Evolutionary conservation across 2,113 vertebrate species (phyloP).

Genomic region (Poecilia latipinna): DNA sequence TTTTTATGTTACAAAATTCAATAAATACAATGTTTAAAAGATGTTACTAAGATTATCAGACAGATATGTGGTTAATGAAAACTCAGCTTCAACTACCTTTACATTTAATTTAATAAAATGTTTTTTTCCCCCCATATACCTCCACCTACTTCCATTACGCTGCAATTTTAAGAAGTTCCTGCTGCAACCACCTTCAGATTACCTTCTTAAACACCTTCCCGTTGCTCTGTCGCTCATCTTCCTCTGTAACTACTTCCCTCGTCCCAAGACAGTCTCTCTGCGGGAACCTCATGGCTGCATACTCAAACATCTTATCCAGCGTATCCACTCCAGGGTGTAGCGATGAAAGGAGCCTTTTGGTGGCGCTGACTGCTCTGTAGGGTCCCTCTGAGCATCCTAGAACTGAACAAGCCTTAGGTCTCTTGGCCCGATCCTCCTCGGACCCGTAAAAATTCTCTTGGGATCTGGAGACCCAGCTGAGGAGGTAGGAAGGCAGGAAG

Average conservation of each 20-base stretch:
- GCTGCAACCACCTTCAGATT: neutral
- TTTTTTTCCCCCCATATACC: too few species aligned
- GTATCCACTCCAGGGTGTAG: conserved; percentile 88
- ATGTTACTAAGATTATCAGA: too few species aligned
- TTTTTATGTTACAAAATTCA: too few species aligned
- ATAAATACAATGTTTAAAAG: too few species aligned
- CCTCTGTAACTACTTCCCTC: conserved; percentile 90
- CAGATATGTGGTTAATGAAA: too few species aligned
- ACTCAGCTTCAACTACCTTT: too few species aligned
- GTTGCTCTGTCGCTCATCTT: conserved; percentile 92
- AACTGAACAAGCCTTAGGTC: conserved; percentile 84
- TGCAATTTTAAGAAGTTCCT: neutral
- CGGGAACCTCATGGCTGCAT: conserved; percentile 82
- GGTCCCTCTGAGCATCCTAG: conserved; percentile 81
- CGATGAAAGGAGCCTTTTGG: conserved; percentile 79
- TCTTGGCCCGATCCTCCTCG: conserved; percentile 81
- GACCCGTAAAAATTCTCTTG: conserved; percentile 62
- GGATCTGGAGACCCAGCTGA: conserved; percentile 54
- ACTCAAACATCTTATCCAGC: conserved; percentile 88
- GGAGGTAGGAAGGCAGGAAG: conserved; percentile 87
- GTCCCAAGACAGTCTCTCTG: conserved; percentile 89
- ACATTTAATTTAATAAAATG: too few species aligned
- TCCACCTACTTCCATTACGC: too few species aligned
- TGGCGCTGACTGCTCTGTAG: conserved; percentile 85
- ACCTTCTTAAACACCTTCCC: conserved; percentile 98